Evolutionary conservation across 53 echinoderm and acorn worm species (phyloP).

Genomic region (Temnopleurus reevesii): DNA sequence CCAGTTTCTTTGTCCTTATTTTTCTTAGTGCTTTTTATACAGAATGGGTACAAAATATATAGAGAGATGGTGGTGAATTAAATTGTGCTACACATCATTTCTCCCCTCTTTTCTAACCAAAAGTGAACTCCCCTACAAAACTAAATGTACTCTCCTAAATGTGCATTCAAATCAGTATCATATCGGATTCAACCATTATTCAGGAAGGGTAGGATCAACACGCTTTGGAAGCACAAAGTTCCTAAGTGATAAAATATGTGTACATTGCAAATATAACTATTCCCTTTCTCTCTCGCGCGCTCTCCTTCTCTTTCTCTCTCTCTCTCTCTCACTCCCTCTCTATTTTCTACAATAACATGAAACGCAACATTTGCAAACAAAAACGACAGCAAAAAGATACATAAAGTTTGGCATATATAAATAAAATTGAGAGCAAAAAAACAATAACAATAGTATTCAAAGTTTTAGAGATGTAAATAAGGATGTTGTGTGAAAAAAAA

Average conservation of each 20-base stretch:
- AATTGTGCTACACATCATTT: not conserved
- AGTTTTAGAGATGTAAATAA: slow-evolving; percentile 38
- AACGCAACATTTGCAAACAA: not conserved
- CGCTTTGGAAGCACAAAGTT: slow-evolving; percentile 35
- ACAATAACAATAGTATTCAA: not conserved
- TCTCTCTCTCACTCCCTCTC: too few species aligned
- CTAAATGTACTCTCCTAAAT: slow-evolving; percentile 25
- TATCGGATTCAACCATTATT: slow-evolving; percentile 13
- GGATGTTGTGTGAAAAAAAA: not conserved
- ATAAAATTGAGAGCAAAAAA: slow-evolving; percentile 40
- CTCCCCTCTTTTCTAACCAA: not conserved
- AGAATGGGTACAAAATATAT: not conserved
- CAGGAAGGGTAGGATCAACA: slow-evolving; percentile 18
- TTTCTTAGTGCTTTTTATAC: not conserved
- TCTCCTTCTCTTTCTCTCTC: too few species aligned
- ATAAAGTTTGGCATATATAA: slow-evolving; percentile 47
- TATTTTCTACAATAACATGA: not conserved
- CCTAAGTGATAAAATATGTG: not conserved
- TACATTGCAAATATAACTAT: too few species aligned
- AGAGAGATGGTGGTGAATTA: not conserved
- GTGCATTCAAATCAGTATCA: slow-evolving; percentile 17
- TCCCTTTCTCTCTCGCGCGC: too few species aligned
- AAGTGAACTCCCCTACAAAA: not conserved
- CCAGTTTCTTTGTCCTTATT: too few species aligned
- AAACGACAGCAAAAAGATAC: slow-evolving; percentile 9